Evolutionary conservation across 1,140 invertebrate species (phyloP).

Genomic region (Meloidogyne floridensis): DNA sequence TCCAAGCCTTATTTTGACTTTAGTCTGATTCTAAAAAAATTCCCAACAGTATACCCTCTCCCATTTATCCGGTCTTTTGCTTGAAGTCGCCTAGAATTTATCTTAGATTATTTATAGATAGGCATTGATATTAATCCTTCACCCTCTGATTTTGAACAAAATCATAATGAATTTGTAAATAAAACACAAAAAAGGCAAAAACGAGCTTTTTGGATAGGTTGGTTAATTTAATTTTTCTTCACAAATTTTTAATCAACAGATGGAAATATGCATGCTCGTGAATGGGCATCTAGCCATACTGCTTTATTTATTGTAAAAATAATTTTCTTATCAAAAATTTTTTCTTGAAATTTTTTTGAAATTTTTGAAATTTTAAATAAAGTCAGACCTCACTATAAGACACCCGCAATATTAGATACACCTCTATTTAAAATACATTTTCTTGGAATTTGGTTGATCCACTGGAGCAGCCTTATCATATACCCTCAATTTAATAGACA

Average conservation of each 20-base stretch:
- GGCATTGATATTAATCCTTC: constrained; percentile 48
- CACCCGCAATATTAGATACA: too few relatives aligned
- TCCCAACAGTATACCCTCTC: too few relatives aligned
- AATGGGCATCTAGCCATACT: constrained; percentile 64
- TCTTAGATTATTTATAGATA: constrained; percentile 41
- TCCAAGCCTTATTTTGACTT: too few relatives aligned
- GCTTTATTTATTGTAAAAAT: constrained; percentile 64
- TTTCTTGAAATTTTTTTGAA: constrained; percentile 21
- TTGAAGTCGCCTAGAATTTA: too few relatives aligned
- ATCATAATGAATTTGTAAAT: background rate
- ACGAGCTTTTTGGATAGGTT: constrained; percentile 59
- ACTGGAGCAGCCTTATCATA: too few relatives aligned
- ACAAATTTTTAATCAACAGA: constrained; percentile 1
- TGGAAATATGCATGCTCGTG: constrained; percentile 62
- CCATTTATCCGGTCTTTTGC: too few relatives aligned
- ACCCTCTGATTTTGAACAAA: constrained; percentile 10
- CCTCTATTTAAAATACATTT: too few relatives aligned
- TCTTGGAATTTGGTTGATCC: too few relatives aligned
- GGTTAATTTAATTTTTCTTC: background rate
- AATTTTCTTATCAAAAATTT: constrained; percentile 11
- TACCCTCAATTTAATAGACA: too few relatives aligned
- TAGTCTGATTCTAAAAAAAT: background rate
- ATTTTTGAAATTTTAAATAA: background rate
- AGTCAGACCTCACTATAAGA: too few relatives aligned
- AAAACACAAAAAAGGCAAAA: constrained; percentile 34